A percentile compares a stretch with the other conserved stretches of the same genome.
Conservation (phyloP, 64 coral and sea anemone species). For the Exaiptasia diaphana region DNA sequence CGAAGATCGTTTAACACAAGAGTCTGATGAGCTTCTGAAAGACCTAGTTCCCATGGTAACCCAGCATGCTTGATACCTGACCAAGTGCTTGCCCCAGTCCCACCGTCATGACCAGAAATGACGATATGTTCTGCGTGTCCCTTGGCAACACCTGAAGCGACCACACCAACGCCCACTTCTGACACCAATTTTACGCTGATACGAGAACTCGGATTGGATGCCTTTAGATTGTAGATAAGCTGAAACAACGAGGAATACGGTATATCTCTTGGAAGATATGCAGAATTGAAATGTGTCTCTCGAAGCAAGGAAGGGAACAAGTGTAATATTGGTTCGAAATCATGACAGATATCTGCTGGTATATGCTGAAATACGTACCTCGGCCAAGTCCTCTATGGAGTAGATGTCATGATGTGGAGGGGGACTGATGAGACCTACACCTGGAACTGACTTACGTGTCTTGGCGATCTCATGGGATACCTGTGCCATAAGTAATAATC, state of each 20-base stretch:
- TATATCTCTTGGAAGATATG: no score
- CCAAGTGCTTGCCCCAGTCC: conserved; percentile 95
- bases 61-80: conserved; percentile 96
- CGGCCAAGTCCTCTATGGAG: conserved; percentile 95
- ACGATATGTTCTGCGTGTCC: conserved; percentile 93
- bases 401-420: conserved; percentile 98
- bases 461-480: conserved; percentile 84
- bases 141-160: conserved; percentile 97
- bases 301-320: neutral
- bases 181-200: conserved; percentile 95
- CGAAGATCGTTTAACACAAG: conserved; percentile 86
- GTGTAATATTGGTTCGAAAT: neutral
- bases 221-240: conserved; percentile 95
- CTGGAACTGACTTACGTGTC: conserved; percentile 84
- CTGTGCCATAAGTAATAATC: conserved; percentile 32
- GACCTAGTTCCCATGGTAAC: conserved; percentile 96
- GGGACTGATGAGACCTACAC: conserved; percentile 87
- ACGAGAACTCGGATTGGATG: conserved; percentile 70
- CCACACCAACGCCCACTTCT: conserved; percentile 90
- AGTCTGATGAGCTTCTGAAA: conserved; percentile 90
- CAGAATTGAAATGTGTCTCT: neutral
- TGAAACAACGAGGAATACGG: conserved; percentile 16
- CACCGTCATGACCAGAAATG: conserved; percentile 93
- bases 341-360: no score
- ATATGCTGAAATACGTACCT: no score